Evolutionary conservation across 2,797 vertebrate genomes (phyloP).

Genomic region (Coendou prehensilis): DNA sequence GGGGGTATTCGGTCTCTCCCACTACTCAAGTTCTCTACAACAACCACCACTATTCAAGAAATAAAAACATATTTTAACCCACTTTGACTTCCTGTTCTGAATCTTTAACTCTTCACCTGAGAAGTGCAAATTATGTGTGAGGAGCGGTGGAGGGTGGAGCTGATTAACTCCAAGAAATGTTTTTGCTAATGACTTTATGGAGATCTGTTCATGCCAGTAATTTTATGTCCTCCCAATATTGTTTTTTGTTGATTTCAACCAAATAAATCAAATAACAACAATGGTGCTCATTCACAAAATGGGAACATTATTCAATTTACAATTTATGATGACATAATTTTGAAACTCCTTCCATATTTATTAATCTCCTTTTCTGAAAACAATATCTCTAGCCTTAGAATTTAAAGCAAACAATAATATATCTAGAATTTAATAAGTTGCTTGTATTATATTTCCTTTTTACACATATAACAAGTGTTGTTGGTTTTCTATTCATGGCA

Average conservation of each 20-base stretch:
- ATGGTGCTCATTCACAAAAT: not conserved
- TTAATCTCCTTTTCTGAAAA: conserved; percentile 23
- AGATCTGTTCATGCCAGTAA: not conserved
- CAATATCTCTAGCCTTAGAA: not conserved
- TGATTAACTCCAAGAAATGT: not conserved
- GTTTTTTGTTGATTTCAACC: not conserved
- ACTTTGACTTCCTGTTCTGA: not conserved
- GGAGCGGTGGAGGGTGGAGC: not conserved
- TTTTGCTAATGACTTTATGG: not conserved
- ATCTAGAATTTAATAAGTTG: conserved; percentile 10
- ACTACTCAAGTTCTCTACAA: not conserved
- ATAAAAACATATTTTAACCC: not conserved
- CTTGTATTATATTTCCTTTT: conserved; percentile 23
- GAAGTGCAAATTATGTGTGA: not conserved
- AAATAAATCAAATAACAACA: conserved; percentile 2
- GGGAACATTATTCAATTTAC: not conserved
- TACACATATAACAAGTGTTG: not conserved
- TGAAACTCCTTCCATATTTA: not conserved
- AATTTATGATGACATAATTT: not conserved
- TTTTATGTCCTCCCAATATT: not conserved
- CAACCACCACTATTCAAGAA: not conserved
- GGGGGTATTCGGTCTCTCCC: not conserved
- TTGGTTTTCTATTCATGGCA: not conserved
- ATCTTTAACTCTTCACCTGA: not conserved
- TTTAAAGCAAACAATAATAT: not conserved